Evolutionary conservation across 2,888 invertebrate genomes (phyloP), one percentile per base, ranked within the genome.

Genomic region (Volucella zonaria): DNA sequence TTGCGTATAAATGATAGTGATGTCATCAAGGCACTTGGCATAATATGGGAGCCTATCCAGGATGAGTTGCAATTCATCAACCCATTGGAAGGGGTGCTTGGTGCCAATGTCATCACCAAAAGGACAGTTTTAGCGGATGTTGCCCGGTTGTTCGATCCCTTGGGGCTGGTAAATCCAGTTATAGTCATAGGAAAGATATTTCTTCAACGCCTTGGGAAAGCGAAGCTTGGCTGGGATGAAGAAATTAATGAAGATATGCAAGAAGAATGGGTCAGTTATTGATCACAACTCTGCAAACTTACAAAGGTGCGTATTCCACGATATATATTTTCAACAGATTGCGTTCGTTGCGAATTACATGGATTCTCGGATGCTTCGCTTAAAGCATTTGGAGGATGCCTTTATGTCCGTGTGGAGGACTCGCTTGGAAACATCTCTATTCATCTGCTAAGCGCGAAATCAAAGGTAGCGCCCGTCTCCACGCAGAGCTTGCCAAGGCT

Each of bases 381-480:
- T 23, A 45, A 64, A 45, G 81, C 77, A 6, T 77, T 67, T 62
- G 67, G 61, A 51, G 59, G 71, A 45, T 71, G 59, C 51, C 40
- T 71, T 10, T 71, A 71, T 23, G 51, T 23, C 31, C 71, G 51
- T 61, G 59, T 71, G 10, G 59, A 61, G 18, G 51, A 71, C 52
- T 38, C 38, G 12, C 1, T 51, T 4, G 51, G 61, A 18, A 42
- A 51, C 52, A 61, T 14, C 15, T 58, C 47, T 8, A 52, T 71
- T 58, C 12, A 59, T 51, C 23, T 87, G 11, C 40, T 82, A 2
- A 79, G 78, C 38, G 70, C 78, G 10, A 87, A 87, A 64, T 87
- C 86, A 2, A 82, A 86, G 10, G 86, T 87, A 23, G 86, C 87
- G 31, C 83, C 83, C 12, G 71, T 83, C 8, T 79, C 79, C 8